A percentile compares a stretch with the other conserved stretches of the same genome.
phyloP scores from a whole-genome alignment of 2,888 invertebrate genomes.

The Crematogaster levior region DNA sequence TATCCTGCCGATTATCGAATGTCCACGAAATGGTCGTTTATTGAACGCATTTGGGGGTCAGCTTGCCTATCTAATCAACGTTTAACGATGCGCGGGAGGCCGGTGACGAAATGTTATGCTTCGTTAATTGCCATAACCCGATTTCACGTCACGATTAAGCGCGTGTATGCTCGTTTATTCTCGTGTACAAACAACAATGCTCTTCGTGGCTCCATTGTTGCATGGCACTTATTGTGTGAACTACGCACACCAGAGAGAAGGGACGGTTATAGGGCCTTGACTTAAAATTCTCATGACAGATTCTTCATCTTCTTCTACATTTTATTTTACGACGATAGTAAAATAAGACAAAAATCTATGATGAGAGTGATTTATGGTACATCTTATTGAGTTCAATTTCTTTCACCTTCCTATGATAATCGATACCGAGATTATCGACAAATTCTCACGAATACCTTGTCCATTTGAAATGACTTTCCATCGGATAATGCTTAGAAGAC shows the following conservation, averaged over 20 bases:
- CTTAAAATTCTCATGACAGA: constrained; percentile 66
- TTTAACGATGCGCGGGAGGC: constrained; percentile 44
- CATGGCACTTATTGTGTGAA: constrained; percentile 62
- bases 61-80: constrained; percentile 28
- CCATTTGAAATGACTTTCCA: background rate
- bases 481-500: constrained; percentile 15
- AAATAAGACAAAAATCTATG: background rate
- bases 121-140: constrained; percentile 76
- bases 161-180: constrained; percentile 62
- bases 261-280: constrained; percentile 55
- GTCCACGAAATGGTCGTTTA: background rate
- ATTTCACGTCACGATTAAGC: constrained; percentile 71
- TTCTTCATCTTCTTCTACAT: constrained; percentile 38
- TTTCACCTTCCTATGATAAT: background rate
- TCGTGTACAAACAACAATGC: constrained; percentile 65
- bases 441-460: constrained; percentile 21
- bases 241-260: constrained; percentile 4
- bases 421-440: background rate
- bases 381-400: background rate
- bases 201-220: constrained; percentile 57
- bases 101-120: constrained; percentile 48
- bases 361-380: background rate
- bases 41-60: constrained; percentile 5
- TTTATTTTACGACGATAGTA: background rate
- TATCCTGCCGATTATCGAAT: constrained; percentile 1